phyloP scores from a whole-genome alignment of 1,140 invertebrate genomes.

The Cardiocondyla obscurior region DNA sequence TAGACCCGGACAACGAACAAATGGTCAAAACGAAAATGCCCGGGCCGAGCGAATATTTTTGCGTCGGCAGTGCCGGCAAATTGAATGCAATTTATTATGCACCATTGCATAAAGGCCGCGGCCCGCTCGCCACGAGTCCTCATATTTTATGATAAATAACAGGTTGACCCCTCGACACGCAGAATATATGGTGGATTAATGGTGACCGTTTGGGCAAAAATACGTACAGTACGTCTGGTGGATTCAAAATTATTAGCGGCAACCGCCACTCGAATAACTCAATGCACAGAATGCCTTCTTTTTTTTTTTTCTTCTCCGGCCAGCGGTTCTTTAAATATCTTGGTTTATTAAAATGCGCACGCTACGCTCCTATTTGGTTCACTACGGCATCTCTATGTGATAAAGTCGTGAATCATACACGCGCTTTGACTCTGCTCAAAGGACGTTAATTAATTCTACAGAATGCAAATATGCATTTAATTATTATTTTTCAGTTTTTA shows the following conservation, averaged over 20 bases:
- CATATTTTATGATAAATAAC: conserved; percentile 79
- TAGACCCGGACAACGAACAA: neutral
- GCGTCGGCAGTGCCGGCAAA: conserved; percentile 58
- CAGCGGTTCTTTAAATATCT: conserved; percentile 59
- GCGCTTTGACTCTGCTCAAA: neutral
- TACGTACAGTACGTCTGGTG: conserved; percentile 67
- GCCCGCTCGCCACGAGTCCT: conserved; percentile 65
- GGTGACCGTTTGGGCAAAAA: conserved; percentile 69
- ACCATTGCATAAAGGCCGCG: conserved; percentile 72
- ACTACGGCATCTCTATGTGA: neutral
- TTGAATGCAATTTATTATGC: conserved; percentile 76
- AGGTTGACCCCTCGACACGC: conserved; percentile 75
- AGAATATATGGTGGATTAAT: conserved; percentile 74
- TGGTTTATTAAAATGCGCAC: neutral
- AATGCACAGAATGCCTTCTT: conserved; percentile 64
- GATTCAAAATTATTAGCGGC: conserved; percentile 74
- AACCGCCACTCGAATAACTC: conserved; percentile 70
- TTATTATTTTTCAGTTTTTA: neutral
- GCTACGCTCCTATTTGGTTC: neutral
- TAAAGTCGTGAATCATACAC: neutral
- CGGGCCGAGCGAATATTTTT: conserved; percentile 65
- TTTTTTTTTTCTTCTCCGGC: conserved; percentile 47
- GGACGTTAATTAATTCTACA: neutral
- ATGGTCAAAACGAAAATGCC: conserved; percentile 46
- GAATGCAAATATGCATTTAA: neutral